Conservation (phyloP, 2,113 vertebrate species). For the Pedetes capensis region DNA sequence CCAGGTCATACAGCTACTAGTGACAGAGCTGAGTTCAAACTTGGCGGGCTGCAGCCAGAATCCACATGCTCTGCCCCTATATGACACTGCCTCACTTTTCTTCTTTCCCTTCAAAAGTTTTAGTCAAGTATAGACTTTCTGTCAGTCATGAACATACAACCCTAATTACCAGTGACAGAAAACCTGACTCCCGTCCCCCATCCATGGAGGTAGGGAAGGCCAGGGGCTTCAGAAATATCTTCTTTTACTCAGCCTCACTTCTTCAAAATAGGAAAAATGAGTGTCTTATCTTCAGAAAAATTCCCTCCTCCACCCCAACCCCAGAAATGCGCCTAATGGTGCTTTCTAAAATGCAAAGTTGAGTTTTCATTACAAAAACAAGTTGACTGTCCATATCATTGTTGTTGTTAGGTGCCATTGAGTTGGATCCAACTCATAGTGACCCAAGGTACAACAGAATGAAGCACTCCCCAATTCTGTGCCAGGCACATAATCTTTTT, state of each 20-base stretch:
- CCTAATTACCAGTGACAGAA: not conserved
- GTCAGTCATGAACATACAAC: not conserved
- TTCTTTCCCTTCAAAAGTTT: not conserved
- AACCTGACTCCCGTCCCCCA: not conserved
- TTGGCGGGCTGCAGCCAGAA: not conserved
- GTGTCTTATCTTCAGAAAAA: not conserved
- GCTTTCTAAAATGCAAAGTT: conserved; percentile 7
- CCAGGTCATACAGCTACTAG: not conserved
- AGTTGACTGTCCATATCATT: not conserved
- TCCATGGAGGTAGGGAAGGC: not conserved
- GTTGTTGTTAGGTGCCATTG: too few relatives aligned
- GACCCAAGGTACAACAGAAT: too few relatives aligned
- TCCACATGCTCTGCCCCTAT: not conserved
- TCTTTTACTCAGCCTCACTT: not conserved
- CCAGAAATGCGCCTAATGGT: conserved; percentile 26
- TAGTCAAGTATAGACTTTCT: not conserved
- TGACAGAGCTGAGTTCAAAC: not conserved
- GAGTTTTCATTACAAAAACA: not conserved
- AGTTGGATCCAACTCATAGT: too few relatives aligned
- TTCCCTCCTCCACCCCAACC: not conserved
- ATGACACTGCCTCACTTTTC: not conserved
- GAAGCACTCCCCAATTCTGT: too few relatives aligned
- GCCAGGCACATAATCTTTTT: too few relatives aligned
- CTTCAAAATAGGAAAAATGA: not conserved
- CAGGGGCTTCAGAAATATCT: not conserved